Conservation (phyloP, 2,113 vertebrate genomes). For the Poicephalus meyeri region DNA sequence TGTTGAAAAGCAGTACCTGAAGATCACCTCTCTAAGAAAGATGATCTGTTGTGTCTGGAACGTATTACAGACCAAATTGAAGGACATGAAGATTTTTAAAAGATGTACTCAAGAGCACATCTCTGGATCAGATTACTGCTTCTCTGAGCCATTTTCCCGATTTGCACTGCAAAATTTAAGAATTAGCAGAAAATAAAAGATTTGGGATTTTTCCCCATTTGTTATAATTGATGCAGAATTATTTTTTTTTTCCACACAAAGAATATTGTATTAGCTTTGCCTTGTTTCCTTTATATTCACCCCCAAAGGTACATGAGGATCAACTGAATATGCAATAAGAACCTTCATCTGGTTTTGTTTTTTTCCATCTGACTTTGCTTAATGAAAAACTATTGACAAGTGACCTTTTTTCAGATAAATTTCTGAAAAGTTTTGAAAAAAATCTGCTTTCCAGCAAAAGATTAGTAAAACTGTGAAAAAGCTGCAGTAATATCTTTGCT, state of each 20-base stretch:
- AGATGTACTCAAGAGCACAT: not conserved
- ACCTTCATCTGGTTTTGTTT: not conserved
- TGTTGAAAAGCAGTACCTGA: not conserved
- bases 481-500: not conserved
- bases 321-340: not conserved
- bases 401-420: not conserved
- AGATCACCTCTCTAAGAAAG: not conserved
- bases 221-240: not conserved
- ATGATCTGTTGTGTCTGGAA: not conserved
- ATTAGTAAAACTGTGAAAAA: not conserved
- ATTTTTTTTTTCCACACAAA: not conserved
- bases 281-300: not conserved
- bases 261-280: not conserved
- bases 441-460: not conserved
- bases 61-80: not conserved
- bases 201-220: not conserved
- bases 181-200: not conserved
- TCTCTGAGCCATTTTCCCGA: not conserved
- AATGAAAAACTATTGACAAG: not conserved
- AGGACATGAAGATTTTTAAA: not conserved
- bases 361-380: not conserved
- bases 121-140: not conserved
- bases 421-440: not conserved
- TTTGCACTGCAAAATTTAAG: not conserved
- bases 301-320: not conserved